phyloP scores from a whole-genome alignment of 2,888 invertebrate genomes.

The Neria commutata region DNA sequence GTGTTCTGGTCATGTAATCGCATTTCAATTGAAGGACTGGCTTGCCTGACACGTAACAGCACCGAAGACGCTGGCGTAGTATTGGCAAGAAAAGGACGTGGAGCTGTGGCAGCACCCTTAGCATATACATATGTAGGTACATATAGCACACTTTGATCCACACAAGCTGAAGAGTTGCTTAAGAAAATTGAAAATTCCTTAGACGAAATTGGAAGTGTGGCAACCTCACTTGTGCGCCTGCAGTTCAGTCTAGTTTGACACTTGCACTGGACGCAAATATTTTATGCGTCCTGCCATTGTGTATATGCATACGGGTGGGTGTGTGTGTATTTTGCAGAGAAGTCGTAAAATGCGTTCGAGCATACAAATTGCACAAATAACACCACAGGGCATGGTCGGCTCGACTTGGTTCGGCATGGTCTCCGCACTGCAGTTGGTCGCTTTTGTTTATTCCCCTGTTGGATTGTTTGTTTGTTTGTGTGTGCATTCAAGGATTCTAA shows the following conservation, averaged over 20 bases:
- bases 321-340: slow-evolving; percentile 24
- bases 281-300: not conserved
- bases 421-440: slow-evolving; percentile 1
- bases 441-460: slow-evolving; percentile 30
- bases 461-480: slow-evolving; percentile 56
- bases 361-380: slow-evolving; percentile 56
- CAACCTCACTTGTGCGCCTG: too few relatives aligned
- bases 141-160: not conserved
- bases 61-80: not conserved
- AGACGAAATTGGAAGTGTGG: too few relatives aligned
- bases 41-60: slow-evolving; percentile 12
- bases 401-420: slow-evolving; percentile 28
- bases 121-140: not conserved
- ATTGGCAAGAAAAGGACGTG: not conserved
- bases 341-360: slow-evolving; percentile 59
- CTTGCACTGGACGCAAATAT: slow-evolving; percentile 42
- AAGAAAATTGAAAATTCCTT: slow-evolving; percentile 58
- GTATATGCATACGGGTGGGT: not conserved
- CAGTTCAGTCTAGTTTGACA: slow-evolving; percentile 49
- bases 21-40: slow-evolving; percentile 52
- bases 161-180: slow-evolving; percentile 32
- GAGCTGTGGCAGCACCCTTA: not conserved
- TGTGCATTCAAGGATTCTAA: slow-evolving; percentile 59
- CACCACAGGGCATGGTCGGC: slow-evolving; percentile 51
- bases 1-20: slow-evolving; percentile 60